Evolutionary conservation across 1,140 invertebrate genomes (phyloP).

Genomic region (Platorchestia sp.): DNA sequence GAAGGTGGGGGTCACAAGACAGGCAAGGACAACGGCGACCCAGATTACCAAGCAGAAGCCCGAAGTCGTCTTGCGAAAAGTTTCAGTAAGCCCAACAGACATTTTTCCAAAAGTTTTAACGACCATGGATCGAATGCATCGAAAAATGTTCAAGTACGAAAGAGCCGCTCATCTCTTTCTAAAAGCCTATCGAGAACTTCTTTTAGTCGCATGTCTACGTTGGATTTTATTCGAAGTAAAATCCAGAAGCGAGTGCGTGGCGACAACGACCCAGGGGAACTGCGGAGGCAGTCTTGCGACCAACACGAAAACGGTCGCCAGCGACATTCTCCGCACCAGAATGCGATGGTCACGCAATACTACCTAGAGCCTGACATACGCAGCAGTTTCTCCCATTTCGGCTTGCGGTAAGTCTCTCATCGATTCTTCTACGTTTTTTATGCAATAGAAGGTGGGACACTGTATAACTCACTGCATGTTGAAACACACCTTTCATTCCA

Average conservation of each 20-base stretch:
- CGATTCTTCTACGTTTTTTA: not conserved
- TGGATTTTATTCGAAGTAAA: slow-evolving; percentile 27
- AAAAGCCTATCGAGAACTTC: not conserved
- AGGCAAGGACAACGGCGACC: not conserved
- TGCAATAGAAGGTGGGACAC: no score
- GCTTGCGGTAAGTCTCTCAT: not conserved
- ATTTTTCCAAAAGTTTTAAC: slow-evolving; percentile 36
- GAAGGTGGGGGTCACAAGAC: not conserved
- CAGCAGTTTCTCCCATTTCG: not conserved
- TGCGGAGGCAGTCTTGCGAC: not conserved
- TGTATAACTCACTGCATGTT: no score
- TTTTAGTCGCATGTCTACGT: slow-evolving; percentile 15
- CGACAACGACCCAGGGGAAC: not conserved
- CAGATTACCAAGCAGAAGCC: not conserved
- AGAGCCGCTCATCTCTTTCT: not conserved
- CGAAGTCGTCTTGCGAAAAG: slow-evolving; percentile 3
- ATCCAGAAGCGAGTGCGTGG: not conserved
- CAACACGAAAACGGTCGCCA: not conserved
- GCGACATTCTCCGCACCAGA: not conserved
- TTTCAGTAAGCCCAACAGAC: not conserved
- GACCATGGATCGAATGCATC: not conserved
- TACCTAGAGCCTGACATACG: not conserved
- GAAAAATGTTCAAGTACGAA: not conserved
- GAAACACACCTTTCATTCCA: no score
- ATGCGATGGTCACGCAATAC: not conserved